Conservation (phyloP, 2,888 invertebrate species). For the Nowickia ferox region DNA sequence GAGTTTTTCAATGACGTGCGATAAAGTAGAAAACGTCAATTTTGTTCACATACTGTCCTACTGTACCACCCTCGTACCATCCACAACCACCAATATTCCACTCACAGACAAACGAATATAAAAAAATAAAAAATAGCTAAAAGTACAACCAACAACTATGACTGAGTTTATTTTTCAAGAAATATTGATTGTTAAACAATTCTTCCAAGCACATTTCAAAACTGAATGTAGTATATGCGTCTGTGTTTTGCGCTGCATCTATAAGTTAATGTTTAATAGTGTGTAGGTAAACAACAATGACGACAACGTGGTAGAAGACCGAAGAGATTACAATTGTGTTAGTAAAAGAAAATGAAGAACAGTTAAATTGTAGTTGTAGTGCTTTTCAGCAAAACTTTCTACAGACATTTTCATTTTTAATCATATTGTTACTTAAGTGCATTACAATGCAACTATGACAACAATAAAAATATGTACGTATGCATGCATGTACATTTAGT, state of each 20-base stretch:
- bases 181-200: constrained; percentile 69
- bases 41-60: too few species aligned
- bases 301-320: constrained; percentile 12
- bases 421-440: constrained; percentile 71
- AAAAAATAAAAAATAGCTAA: neutral
- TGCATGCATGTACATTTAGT: constrained; percentile 7
- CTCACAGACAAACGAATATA: neutral
- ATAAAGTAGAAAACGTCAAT: too few species aligned
- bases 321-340: constrained; percentile 40
- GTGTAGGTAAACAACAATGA: constrained; percentile 23
- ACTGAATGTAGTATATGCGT: neutral
- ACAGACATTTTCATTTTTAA: constrained; percentile 67
- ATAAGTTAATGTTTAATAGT: neutral
- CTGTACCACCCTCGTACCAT: neutral
- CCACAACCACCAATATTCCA: neutral
- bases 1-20: too few species aligned
- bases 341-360: constrained; percentile 24
- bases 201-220: constrained; percentile 52
- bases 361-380: constrained; percentile 37
- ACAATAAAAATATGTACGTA: constrained; percentile 27
- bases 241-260: neutral
- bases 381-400: constrained; percentile 52
- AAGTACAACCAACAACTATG: neutral
- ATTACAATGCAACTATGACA: constrained; percentile 68
- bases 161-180: constrained; percentile 53